A percentile compares a stretch with the other conserved stretches of the same genome.
Conservation (phyloP, 2,888 invertebrate genomes). For the Thyatira batis region DNA sequence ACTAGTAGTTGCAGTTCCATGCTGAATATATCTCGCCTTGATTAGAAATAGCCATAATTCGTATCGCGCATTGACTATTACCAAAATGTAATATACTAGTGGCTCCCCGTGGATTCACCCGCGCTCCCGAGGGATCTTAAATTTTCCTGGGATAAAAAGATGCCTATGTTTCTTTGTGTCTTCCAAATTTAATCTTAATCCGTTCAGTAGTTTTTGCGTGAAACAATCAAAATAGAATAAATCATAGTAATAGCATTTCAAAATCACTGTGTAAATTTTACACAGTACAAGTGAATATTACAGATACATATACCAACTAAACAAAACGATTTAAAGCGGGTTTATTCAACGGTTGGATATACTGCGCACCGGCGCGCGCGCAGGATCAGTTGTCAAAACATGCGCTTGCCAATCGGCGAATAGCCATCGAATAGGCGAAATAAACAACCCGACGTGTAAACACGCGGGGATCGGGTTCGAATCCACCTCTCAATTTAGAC, state of each 20-base stretch:
- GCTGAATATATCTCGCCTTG: too few species aligned
- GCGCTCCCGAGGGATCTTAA: too few species aligned
- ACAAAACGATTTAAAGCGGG: conserved; percentile 4
- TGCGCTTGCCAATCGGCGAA: conserved; percentile 6
- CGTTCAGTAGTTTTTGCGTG: too few species aligned
- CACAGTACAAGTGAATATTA: neutral
- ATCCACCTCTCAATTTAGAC: neutral
- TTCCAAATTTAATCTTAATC: too few species aligned
- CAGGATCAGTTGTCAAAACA: conserved; percentile 8
- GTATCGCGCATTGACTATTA: too few species aligned
- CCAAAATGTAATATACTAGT: too few species aligned
- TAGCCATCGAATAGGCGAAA: neutral
- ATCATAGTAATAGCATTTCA: neutral
- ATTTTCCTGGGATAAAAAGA: too few species aligned
- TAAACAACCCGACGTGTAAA: neutral
- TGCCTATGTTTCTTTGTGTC: too few species aligned
- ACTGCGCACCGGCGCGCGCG: neutral
- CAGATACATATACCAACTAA: neutral
- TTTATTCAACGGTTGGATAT: conserved; percentile 2
- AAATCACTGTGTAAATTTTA: neutral
- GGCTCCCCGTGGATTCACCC: too few species aligned
- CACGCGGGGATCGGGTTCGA: neutral
- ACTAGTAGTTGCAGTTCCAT: too few species aligned
- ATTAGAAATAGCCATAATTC: too few species aligned
- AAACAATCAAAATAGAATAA: neutral